A percentile compares a stretch with the other conserved stretches of the same genome.
phyloP scores from a whole-genome alignment of 1,140 invertebrate species.

The Apis cerana region DNA sequence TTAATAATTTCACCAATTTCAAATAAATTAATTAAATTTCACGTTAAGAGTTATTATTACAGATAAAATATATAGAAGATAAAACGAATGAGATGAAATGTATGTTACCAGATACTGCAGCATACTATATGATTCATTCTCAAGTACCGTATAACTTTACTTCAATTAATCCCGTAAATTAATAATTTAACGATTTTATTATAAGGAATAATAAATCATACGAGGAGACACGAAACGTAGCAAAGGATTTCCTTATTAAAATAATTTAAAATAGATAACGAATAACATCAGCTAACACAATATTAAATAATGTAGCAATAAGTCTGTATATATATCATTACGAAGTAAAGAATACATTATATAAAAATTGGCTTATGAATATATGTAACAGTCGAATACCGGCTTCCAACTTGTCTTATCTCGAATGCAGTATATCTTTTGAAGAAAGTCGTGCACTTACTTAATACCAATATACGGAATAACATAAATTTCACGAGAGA shows the following conservation, averaged over 20 bases:
- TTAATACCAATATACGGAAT: not conserved
- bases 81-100: not conserved
- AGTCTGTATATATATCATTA: no score
- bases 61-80: not conserved
- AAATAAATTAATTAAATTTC: not conserved
- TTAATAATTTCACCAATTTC: not conserved
- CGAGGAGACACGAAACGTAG: no score
- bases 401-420: not conserved
- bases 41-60: not conserved
- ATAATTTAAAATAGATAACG: no score
- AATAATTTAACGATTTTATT: not conserved
- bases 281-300: no score
- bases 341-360: no score
- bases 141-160: not conserved
- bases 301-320: no score
- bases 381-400: not conserved
- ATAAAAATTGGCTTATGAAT: not conserved
- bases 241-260: no score
- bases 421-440: not conserved
- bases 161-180: not conserved
- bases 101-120: not conserved
- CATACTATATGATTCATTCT: not conserved
- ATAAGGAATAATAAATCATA: not conserved
- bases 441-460: not conserved
- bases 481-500: not conserved